Percentiles rank a stretch among this genome's conserved stretches.
Conservation (phyloP, 2,797 vertebrate species). For the Danio choprae region DNA sequence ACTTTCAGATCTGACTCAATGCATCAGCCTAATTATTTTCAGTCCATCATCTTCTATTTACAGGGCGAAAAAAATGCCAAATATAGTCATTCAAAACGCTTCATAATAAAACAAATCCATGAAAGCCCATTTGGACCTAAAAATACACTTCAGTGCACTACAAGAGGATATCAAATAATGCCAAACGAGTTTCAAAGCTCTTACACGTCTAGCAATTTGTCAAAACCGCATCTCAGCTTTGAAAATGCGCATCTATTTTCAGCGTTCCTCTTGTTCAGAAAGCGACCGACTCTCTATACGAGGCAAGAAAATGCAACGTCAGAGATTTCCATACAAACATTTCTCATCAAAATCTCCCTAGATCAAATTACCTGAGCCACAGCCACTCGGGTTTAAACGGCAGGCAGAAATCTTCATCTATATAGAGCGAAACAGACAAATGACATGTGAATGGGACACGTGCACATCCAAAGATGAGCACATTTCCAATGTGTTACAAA, state of each 20-base stretch:
- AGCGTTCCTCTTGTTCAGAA: conserved; percentile 1
- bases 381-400: background rate
- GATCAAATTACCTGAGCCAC: background rate
- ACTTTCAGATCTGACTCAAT: background rate
- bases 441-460: too few relatives aligned
- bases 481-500: background rate
- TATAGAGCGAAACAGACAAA: background rate
- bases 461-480: too few relatives aligned
- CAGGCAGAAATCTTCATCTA: background rate
- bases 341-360: conserved; percentile 22
- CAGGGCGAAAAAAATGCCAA: background rate
- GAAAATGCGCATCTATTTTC: conserved; percentile 5
- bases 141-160: conserved; percentile 8
- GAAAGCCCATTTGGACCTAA: background rate
- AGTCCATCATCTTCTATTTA: background rate
- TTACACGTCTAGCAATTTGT: conserved; percentile 21
- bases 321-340: conserved; percentile 9
- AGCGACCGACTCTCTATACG: background rate
- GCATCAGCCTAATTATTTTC: background rate
- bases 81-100: background rate
- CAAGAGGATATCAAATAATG: conserved; percentile 18
- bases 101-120: background rate
- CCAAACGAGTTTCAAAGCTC: conserved; percentile 9
- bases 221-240: conserved; percentile 22
- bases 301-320: background rate